Base-by-base conservation (phyloP, 2,888 invertebrate species). In the Eupelmus urozonus region DNA sequence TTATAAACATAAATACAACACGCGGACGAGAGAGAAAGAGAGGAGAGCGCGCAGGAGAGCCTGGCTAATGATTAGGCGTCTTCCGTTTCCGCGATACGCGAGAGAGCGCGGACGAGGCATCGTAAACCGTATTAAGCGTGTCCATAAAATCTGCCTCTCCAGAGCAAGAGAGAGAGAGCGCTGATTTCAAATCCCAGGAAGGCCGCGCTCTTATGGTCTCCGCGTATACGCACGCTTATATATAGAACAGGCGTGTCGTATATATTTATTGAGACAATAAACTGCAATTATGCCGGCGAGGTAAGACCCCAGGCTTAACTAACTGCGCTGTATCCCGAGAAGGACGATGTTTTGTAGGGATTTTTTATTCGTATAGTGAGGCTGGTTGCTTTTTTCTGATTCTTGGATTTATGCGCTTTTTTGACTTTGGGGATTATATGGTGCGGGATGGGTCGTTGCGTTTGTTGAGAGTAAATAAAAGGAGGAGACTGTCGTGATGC, bases 221-320 rank as follows among this genome's bases (percentile, higher is more conserved):
- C 3, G 3, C 49, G 3, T 53, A 53, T 45, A n/a, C 3, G 45
- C 18, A 20, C n/a, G 16, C 45, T n/a, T 20, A 23, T 59, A 59
- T 59, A 57, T 18, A 34, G 9, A 53, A 65, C 63, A 76, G 76
- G 79, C 82, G 82, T 85, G 83, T 86, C 85, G 82, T 86, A 85
- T 87, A 86, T 86, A 86, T 88, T 88, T 88, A 88, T 88, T 85
- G 86, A 82, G 86, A 88, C 88, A 87, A 87, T 88, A 88, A 88
- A 88, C 84, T 85, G 87, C 86, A 88, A 88, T 88, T 88, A 88
- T 85, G 85, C 74, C 82, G 81, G 82, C 82, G 83, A 82, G 83
- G 82, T 53, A 62, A n/a, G n/a, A n/a, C 2, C n/a, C 63, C 83
- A 82, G 81, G 82, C 82, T 85, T 87, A 87, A 88, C 87, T 87